Evolutionary conservation across 2,797 vertebrate species (phyloP).

Genomic region (Philypnodon macrostomus): DNA sequence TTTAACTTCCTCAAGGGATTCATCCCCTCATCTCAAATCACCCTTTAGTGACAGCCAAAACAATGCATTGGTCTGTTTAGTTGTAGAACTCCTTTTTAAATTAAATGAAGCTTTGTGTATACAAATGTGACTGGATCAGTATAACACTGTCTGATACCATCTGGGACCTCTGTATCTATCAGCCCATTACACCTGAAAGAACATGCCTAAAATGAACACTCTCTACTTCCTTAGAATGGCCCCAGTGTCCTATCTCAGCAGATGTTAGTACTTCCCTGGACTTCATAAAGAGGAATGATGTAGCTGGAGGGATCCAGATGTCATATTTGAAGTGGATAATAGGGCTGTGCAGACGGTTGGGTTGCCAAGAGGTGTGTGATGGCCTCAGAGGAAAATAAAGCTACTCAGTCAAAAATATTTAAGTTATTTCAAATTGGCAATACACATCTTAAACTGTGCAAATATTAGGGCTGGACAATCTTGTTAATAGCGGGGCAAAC

Average conservation of each 20-base stretch:
- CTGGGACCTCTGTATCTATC: conserved; percentile 36
- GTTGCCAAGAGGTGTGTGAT: too few species aligned
- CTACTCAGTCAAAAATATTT: too few species aligned
- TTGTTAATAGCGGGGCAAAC: too few species aligned
- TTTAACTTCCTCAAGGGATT: too few species aligned
- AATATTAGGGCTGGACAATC: too few species aligned
- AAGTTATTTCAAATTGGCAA: too few species aligned
- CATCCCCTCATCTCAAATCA: too few species aligned
- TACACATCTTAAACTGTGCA: too few species aligned
- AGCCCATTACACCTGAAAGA: conserved; percentile 54
- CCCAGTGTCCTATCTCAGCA: conserved; percentile 24
- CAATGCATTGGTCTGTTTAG: conserved; percentile 2
- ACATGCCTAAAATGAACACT: conserved; percentile 24
- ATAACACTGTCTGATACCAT: conserved; percentile 36
- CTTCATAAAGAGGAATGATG: conserved; percentile 25
- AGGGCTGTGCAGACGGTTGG: conserved; percentile 35
- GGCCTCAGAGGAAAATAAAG: too few species aligned
- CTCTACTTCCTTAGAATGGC: conserved; percentile 34
- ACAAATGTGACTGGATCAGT: conserved; percentile 19
- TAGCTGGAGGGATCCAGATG: conserved; percentile 55
- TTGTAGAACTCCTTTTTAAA: conserved; percentile 14
- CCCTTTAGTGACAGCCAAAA: too few species aligned
- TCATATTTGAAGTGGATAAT: conserved; percentile 60
- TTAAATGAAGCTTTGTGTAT: conserved; percentile 29
- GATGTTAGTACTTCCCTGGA: conserved; percentile 43